Evolutionary conservation across 2,888 invertebrate species (phyloP).

Genomic region (Phania funesta): DNA sequence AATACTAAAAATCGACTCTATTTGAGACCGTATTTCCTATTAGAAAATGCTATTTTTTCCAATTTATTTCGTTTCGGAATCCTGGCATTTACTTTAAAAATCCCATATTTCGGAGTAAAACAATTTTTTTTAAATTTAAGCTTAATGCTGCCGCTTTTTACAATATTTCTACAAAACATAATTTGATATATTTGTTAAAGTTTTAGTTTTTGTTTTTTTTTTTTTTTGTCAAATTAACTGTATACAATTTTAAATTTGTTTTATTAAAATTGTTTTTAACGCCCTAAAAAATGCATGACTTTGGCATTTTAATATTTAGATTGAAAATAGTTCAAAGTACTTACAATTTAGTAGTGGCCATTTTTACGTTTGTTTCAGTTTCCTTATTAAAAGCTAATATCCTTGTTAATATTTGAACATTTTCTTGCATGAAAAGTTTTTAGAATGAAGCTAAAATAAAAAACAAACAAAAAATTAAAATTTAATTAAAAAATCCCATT

Average conservation of each 20-base stretch:
- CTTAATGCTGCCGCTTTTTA: no score
- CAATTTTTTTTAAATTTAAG: no score
- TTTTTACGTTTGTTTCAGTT: constrained; percentile 6
- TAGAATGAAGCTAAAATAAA: constrained; percentile 59
- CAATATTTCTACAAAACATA: no score
- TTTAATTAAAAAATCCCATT: not conserved
- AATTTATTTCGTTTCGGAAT: no score
- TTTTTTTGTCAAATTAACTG: constrained; percentile 11
- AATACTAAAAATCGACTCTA: no score
- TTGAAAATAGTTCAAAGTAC: constrained; percentile 23
- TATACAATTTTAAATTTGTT: constrained; percentile 39
- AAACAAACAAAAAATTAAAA: not conserved
- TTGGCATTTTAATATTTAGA: constrained; percentile 19
- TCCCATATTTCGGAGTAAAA: no score
- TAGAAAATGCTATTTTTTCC: no score
- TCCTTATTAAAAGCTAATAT: constrained; percentile 3
- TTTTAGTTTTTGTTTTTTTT: not conserved
- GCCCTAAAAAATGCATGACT: constrained; percentile 41
- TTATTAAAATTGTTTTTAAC: not conserved
- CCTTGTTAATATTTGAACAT: constrained; percentile 5
- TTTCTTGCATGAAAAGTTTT: constrained; percentile 58
- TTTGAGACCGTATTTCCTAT: no score
- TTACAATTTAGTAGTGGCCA: constrained; percentile 13
- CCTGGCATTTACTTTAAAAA: no score
- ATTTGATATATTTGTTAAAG: not conserved